These are phyloP conservation scores for Phocides pigmalion DNA, from an alignment of 1,140 invertebrate species.

Conservation along the genomic window DNA sequence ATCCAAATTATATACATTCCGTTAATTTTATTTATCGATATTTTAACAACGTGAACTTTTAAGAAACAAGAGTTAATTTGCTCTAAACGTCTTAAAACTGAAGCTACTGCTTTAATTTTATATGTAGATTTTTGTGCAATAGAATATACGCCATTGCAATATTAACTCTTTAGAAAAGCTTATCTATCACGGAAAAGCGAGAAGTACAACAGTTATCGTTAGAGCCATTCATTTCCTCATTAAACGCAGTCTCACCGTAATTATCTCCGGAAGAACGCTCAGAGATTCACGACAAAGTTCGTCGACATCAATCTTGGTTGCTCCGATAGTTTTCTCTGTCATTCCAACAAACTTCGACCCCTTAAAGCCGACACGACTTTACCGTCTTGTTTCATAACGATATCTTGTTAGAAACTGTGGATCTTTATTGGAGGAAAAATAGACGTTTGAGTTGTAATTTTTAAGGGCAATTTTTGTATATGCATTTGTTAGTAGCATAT, in stretches of 20 bases:
- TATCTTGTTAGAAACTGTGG: conserved; percentile 29
- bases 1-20: too few species aligned
- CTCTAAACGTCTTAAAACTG: too few species aligned
- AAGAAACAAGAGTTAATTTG: too few species aligned
- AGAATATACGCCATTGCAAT: too few species aligned
- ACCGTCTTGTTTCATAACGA: conserved; percentile 32
- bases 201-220: not conserved
- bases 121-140: too few species aligned
- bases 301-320: conserved; percentile 29
- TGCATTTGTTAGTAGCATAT: not conserved
- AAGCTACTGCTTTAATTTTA: too few species aligned
- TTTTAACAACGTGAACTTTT: too few species aligned
- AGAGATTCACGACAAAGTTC: conserved; percentile 26
- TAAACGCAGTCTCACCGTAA: conserved; percentile 27
- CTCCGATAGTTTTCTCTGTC: conserved; percentile 25
- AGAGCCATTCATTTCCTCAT: conserved; percentile 31
- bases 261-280: conserved; percentile 26
- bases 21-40: too few species aligned
- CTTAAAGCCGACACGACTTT: conserved; percentile 29
- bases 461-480: not conserved
- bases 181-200: not conserved
- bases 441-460: not conserved
- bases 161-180: not conserved
- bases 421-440: conserved; percentile 31
- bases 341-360: conserved; percentile 27